phyloP scores from a whole-genome alignment of 2,888 invertebrate species.

The Lingula anatina region DNA sequence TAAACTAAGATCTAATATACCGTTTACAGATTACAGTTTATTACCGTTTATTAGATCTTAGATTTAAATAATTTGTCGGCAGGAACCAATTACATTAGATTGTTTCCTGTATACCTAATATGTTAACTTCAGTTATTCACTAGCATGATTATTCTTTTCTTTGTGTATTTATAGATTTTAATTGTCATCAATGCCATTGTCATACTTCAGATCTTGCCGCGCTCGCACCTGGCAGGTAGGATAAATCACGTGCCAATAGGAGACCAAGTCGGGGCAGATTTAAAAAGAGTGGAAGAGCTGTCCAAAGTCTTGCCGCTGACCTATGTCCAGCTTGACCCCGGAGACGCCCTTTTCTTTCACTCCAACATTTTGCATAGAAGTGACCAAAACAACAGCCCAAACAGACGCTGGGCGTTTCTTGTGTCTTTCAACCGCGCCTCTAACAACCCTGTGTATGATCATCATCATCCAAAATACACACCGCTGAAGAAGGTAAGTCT shows the following conservation, averaged over 20 bases:
- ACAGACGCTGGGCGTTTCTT: not conserved
- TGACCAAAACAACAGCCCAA: not conserved
- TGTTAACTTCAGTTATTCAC: too few species aligned
- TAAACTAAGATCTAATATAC: too few species aligned
- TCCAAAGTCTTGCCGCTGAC: not conserved
- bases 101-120: too few species aligned
- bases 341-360: not conserved
- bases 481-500: not conserved
- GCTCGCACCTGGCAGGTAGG: not conserved
- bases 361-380: not conserved
- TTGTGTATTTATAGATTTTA: too few species aligned
- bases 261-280: not conserved
- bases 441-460: not conserved
- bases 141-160: too few species aligned
- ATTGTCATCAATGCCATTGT: too few species aligned
- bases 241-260: not conserved
- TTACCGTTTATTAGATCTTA: too few species aligned
- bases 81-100: too few species aligned
- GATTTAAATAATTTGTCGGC: too few species aligned
- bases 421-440: not conserved
- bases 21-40: too few species aligned
- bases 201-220: too few species aligned
- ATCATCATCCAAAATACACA: not conserved
- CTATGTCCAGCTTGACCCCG: not conserved
- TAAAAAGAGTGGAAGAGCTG: not conserved